These are phyloP conservation scores for Vanacampus margaritifer DNA, from an alignment of 2,113 vertebrate genomes.

Conservation along the genomic window DNA sequence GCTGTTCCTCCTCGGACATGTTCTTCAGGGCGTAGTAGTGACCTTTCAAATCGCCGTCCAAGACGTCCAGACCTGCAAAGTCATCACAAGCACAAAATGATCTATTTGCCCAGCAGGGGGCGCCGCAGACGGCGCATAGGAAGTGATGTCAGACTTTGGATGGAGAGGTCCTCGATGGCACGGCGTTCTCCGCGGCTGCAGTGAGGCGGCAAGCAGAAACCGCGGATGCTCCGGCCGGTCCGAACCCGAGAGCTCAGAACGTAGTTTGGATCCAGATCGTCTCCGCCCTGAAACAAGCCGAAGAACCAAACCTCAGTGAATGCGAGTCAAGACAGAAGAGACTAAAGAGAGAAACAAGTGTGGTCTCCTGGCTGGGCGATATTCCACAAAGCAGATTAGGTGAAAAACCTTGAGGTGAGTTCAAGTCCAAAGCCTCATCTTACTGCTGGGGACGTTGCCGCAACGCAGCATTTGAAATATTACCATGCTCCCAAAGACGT, in stretches of 20 bases:
- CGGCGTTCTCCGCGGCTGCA: constrained; percentile 93
- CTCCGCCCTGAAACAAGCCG: constrained; percentile 78
- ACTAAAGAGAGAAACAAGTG: too few relatives aligned
- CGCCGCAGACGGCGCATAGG: background rate
- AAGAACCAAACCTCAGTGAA: background rate
- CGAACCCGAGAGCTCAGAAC: constrained; percentile 92
- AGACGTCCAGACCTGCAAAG: constrained; percentile 61
- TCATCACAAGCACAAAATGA: too few relatives aligned
- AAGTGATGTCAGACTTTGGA: constrained; percentile 78
- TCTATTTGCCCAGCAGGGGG: background rate
- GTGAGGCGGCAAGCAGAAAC: constrained; percentile 91
- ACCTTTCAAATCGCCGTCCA: constrained; percentile 88
- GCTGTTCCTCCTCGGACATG: constrained; percentile 94
- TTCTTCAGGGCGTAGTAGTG: constrained; percentile 89
- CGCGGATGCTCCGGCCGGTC: constrained; percentile 89
- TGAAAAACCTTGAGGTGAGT: too few relatives aligned
- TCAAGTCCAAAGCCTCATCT: too few relatives aligned
- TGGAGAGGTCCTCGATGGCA: constrained; percentile 83
- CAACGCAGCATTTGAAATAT: too few relatives aligned
- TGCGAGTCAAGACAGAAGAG: background rate
- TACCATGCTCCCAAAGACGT: too few relatives aligned
- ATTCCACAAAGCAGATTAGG: too few relatives aligned
- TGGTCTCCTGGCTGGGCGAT: too few relatives aligned
- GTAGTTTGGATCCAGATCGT: constrained; percentile 92
- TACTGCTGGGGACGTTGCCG: too few relatives aligned